Conservation (phyloP, 2,797 vertebrate species). For the Muscicapa comitata region DNA sequence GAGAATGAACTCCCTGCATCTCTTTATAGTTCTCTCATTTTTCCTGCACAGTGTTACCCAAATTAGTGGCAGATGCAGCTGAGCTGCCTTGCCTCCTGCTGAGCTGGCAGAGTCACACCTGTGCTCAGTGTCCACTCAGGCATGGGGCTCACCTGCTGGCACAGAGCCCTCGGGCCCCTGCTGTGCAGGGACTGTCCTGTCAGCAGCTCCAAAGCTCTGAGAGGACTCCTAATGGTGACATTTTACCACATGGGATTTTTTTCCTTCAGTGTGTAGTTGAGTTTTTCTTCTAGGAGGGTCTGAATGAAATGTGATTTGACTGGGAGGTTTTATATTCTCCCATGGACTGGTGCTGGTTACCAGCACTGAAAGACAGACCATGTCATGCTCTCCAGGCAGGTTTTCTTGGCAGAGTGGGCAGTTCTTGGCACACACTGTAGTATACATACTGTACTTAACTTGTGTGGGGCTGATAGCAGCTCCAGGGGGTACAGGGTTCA, state of each 20-base stretch:
- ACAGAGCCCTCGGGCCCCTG: not conserved
- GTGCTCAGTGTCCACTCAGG: not conserved
- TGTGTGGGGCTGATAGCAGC: accelerated
- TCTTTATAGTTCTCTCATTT: not conserved
- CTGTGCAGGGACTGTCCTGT: not conserved
- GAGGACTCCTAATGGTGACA: not conserved
- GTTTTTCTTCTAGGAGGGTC: not conserved
- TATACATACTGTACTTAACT: not conserved
- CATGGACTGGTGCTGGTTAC: not conserved
- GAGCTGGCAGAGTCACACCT: not conserved
- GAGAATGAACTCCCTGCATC: not conserved
- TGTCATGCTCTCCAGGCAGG: not conserved
- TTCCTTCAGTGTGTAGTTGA: not conserved
- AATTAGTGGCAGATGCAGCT: not conserved
- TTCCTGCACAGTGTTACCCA: not conserved
- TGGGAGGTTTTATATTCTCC: not conserved
- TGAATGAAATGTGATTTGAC: not conserved
- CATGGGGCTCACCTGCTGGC: accelerated
- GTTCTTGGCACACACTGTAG: not conserved
- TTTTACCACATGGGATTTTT: not conserved
- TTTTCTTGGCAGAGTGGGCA: not conserved
- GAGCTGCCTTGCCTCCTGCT: not conserved
- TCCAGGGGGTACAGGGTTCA: not conserved
- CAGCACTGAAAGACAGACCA: not conserved
- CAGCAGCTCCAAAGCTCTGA: not conserved